Conservation (phyloP, 2,888 invertebrate species). For the Tipula confusa region DNA sequence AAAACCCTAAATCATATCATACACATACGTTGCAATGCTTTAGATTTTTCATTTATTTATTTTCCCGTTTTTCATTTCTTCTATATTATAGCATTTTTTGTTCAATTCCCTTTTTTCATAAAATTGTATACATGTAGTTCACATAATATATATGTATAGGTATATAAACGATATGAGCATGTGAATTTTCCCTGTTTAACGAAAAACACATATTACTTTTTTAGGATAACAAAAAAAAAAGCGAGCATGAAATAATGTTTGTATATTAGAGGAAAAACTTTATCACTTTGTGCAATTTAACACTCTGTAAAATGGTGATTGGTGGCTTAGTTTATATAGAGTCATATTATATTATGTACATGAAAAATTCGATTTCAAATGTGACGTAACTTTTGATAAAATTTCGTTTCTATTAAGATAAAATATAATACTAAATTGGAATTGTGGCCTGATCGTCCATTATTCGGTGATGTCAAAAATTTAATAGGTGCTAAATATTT, state of each 20-base stretch:
- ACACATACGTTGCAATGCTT: slow-evolving; percentile 12
- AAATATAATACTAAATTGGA: no score
- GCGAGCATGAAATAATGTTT: neutral
- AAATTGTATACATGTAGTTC: neutral
- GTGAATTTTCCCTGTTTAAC: neutral
- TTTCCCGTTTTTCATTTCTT: neutral
- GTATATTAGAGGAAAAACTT: neutral
- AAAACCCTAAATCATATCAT: slow-evolving; percentile 25
- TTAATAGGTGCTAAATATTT: no score
- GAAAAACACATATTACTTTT: neutral
- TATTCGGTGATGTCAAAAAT: no score
- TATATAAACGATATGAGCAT: neutral
- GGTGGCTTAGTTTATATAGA: no score
- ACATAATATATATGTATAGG: neutral
- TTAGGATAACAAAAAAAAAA: neutral
- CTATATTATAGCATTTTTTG: neutral
- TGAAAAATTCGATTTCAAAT: no score
- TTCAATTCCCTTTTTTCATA: neutral
- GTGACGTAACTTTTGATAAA: no score
- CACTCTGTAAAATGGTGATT: neutral
- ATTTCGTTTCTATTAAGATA: no score
- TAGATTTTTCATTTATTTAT: neutral
- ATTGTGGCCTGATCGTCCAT: no score
- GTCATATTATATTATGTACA: no score
- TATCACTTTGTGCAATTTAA: neutral